Percentiles rank a stretch among this genome's conserved stretches.
phyloP scores from a whole-genome alignment of 2,888 invertebrate species.

The Arge pagana region DNA sequence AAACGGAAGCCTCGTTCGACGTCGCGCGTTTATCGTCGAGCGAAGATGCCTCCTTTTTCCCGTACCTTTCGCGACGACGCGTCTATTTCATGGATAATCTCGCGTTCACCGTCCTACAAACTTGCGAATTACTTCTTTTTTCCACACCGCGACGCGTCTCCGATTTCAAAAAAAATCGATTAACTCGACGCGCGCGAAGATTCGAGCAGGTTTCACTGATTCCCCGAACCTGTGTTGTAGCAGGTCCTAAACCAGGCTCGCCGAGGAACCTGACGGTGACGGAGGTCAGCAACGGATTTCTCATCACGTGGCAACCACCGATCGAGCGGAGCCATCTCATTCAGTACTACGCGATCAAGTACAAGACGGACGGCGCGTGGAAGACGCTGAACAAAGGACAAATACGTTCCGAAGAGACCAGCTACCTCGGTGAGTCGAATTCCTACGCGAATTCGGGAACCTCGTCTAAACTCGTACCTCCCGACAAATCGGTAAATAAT shows the following conservation, averaged over 20 bases:
- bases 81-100: not conserved
- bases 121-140: no score
- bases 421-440: constrained; percentile 73
- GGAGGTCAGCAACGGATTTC: constrained; percentile 87
- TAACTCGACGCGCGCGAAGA: no score
- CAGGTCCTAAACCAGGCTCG: constrained; percentile 90
- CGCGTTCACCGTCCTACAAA: not conserved
- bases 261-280: constrained; percentile 90
- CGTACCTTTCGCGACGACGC: not conserved
- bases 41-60: not conserved
- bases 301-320: constrained; percentile 89
- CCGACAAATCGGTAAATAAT: no score
- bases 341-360: constrained; percentile 90
- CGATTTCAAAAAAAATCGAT: no score
- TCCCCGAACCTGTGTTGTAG: constrained; percentile 11
- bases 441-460: no score
- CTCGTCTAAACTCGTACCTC: not conserved
- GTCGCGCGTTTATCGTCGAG: not conserved
- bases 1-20: no score
- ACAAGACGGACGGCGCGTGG: constrained; percentile 88
- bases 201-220: not conserved
- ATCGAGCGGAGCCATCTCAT: constrained; percentile 79
- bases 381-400: constrained; percentile 86
- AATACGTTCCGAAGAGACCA: constrained; percentile 87
- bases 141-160: no score